Conservation (phyloP, 1,140 invertebrate genomes). For the Berghia stephanieae region DNA sequence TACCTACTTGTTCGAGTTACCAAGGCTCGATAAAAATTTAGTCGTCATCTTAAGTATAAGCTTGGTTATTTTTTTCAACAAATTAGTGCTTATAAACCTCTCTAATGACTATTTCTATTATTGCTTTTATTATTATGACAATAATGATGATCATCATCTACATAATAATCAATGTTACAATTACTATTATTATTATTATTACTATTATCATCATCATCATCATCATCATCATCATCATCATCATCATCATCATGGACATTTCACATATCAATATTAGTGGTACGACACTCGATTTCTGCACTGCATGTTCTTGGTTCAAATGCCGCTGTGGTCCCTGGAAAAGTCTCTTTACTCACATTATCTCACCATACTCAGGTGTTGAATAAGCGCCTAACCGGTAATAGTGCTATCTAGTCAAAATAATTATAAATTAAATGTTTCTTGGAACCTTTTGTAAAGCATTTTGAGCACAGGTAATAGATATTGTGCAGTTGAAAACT, state of each 20-base stretch:
- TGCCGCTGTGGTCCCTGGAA: background rate
- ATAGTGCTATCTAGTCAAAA: background rate
- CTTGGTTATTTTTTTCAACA: conserved; percentile 1
- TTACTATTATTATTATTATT: conserved; percentile 32
- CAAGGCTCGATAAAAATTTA: background rate
- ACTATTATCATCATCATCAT: conserved; percentile 28
- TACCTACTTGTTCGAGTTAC: no score
- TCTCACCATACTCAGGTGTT: no score
- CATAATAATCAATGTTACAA: conserved; percentile 31
- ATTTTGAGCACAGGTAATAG: no score
- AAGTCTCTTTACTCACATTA: no score
- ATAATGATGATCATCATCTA: conserved; percentile 25
- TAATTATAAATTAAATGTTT: background rate
- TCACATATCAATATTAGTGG: background rate
- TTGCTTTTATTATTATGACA: background rate
- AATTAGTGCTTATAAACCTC: conserved; percentile 4
- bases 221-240: conserved; percentile 12
- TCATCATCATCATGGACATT: background rate
- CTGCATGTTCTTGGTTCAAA: background rate
- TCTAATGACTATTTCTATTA: conserved; percentile 1
- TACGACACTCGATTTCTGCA: no score
- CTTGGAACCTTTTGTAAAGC: no score
- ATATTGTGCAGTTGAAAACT: no score
- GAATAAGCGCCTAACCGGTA: background rate
- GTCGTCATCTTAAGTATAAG: conserved; percentile 12